A percentile compares a stretch with the other conserved stretches of the same genome.
Evolutionary conservation across 2,888 invertebrate species (phyloP).

Genomic region (Ichneumoninae sp.): DNA sequence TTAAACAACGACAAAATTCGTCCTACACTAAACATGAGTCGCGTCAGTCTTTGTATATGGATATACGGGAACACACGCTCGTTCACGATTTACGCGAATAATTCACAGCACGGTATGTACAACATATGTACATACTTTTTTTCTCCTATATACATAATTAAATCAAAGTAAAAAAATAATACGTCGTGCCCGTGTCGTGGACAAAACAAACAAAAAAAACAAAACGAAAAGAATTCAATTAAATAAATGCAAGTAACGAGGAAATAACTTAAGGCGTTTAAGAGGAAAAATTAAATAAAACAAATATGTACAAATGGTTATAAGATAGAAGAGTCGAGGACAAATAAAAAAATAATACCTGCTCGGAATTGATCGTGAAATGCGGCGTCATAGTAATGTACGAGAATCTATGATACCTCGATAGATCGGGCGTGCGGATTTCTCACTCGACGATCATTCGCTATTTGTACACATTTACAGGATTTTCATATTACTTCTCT

Average conservation of each 20-base stretch:
- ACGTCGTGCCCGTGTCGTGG: neutral
- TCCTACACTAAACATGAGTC: conserved; percentile 51
- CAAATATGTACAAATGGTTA: conserved; percentile 28
- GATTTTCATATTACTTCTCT: conserved; percentile 56
- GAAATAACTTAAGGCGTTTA: conserved; percentile 48
- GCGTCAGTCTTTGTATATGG: conserved; percentile 62
- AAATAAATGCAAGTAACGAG: conserved; percentile 31
- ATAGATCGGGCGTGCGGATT: conserved; percentile 23
- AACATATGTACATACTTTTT: conserved; percentile 54
- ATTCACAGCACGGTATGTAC: conserved; percentile 63
- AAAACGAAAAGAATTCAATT: neutral
- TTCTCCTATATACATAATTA: conserved; percentile 56
- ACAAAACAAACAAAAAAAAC: neutral
- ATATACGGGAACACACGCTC: conserved; percentile 45
- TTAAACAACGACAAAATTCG: conserved; percentile 39
- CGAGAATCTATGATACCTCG: conserved; percentile 48
- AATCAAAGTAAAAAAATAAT: conserved; percentile 36
- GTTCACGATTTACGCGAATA: conserved; percentile 53
- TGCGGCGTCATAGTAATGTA: conserved; percentile 47
- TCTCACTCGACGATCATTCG: conserved; percentile 48
- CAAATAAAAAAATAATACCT: conserved; percentile 16
- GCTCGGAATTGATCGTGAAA: conserved; percentile 50
- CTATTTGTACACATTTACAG: conserved; percentile 73
- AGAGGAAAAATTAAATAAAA: conserved; percentile 16
- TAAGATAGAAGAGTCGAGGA: neutral